phyloP scores from a whole-genome alignment of 2,888 invertebrate genomes.

The Meloe dianella region DNA sequence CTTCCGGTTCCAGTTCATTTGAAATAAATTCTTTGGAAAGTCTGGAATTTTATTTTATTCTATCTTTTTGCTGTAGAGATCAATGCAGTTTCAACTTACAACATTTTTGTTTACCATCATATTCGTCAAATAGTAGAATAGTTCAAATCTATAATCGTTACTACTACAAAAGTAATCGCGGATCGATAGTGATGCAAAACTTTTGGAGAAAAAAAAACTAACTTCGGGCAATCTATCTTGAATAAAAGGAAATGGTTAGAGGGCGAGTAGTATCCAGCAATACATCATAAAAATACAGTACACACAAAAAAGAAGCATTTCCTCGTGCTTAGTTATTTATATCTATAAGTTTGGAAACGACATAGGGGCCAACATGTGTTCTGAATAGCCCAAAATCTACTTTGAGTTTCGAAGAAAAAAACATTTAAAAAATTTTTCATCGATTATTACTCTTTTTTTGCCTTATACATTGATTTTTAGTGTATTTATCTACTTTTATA shows the following conservation, averaged over 20 bases:
- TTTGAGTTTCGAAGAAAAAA: neutral
- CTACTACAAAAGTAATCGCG: neutral
- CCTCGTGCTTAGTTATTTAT: slow-evolving; percentile 48
- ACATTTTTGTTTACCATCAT: neutral
- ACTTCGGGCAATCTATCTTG: neutral
- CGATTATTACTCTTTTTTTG: too few species aligned
- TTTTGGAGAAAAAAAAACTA: slow-evolving; percentile 46
- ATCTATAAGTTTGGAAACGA: slow-evolving; percentile 42
- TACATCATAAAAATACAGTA: slow-evolving; percentile 40
- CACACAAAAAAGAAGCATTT: slow-evolving; percentile 43
- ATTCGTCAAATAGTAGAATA: neutral
- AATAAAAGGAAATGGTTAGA: slow-evolving; percentile 18
- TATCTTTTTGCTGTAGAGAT: neutral
- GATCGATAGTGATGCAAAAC: slow-evolving; percentile 36
- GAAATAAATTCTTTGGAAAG: slow-evolving; percentile 5
- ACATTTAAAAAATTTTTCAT: neutral
- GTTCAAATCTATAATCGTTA: neutral
- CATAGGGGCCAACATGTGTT: slow-evolving; percentile 40
- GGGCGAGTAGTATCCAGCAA: slow-evolving; percentile 35
- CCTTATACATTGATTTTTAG: neutral
- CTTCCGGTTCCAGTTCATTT: slow-evolving; percentile 31
- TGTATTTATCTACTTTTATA: neutral
- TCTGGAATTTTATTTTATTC: neutral
- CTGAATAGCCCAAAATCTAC: slow-evolving; percentile 30
- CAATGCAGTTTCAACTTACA: neutral